Percentiles rank a stretch among this genome's conserved stretches.
These are phyloP conservation scores for Theristicus caerulescens DNA, from an alignment of 2,113 vertebrate species.

Conservation along the genomic window DNA sequence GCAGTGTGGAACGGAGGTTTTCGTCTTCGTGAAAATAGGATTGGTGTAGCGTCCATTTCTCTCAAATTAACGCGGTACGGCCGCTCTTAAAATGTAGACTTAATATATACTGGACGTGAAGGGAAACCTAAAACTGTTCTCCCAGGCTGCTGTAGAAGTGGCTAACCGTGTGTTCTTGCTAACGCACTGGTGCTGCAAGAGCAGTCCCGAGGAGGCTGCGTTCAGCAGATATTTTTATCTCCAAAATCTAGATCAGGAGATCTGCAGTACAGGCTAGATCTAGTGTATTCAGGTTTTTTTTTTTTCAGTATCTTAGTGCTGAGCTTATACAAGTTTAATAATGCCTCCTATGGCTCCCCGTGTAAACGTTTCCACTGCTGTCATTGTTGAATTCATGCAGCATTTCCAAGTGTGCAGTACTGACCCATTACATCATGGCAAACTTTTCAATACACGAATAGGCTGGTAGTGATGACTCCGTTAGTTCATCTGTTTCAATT, in stretches of 20 bases:
- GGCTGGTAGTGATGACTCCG: fast-evolving
- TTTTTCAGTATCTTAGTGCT: not conserved
- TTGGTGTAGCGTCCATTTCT: not conserved
- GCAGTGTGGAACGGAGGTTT: not conserved
- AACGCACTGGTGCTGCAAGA: not conserved
- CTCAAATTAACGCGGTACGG: fast-evolving
- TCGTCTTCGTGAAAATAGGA: fast-evolving
- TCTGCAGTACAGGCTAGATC: not conserved
- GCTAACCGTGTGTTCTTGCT: not conserved
- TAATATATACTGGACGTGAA: fast-evolving
- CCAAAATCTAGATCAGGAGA: not conserved
- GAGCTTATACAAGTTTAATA: not conserved
- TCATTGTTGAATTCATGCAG: not conserved
- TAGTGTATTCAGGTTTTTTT: not conserved
- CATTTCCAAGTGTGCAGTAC: not conserved
- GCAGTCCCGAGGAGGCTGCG: not conserved
- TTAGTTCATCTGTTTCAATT: not conserved
- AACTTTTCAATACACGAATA: not conserved
- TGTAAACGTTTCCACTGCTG: not conserved
- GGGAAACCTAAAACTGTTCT: not conserved
- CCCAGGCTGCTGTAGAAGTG: not conserved
- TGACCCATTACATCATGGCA: not conserved
- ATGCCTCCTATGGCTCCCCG: fast-evolving
- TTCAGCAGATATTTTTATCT: not conserved
- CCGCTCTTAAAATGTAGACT: not conserved